phyloP scores from a whole-genome alignment of 2,888 invertebrate species.

The Stictocephala bisonia region DNA sequence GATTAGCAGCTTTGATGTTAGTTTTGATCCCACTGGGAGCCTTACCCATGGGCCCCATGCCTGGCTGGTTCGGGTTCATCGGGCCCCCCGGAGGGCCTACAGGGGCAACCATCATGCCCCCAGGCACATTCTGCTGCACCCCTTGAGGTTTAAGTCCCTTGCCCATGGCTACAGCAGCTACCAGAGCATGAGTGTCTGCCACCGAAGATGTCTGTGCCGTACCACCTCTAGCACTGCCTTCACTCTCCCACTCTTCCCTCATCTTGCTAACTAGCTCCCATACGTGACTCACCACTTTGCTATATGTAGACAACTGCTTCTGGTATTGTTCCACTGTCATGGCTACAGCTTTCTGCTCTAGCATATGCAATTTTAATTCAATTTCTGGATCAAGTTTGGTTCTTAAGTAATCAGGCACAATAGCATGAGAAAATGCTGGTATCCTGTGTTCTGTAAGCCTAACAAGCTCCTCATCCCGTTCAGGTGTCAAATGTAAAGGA shows the following conservation, averaged over 20 bases:
- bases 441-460: slow-evolving; percentile 90
- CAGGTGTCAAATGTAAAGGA: slow-evolving; percentile 87
- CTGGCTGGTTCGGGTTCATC: slow-evolving; percentile 53
- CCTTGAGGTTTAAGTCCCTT: slow-evolving; percentile 70
- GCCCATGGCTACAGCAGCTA: slow-evolving; percentile 90
- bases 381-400: slow-evolving; percentile 96
- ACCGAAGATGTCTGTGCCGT: slow-evolving; percentile 81
- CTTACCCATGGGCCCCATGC: slow-evolving; percentile 76
- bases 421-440: slow-evolving; percentile 92
- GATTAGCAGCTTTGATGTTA: slow-evolving; percentile 90
- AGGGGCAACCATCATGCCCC: slow-evolving; percentile 67
- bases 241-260: slow-evolving; percentile 95
- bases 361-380: slow-evolving; percentile 86
- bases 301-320: slow-evolving; percentile 86
- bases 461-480: slow-evolving; percentile 87
- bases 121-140: slow-evolving; percentile 63
- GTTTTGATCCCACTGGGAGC: slow-evolving; percentile 92
- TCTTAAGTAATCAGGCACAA: slow-evolving; percentile 93
- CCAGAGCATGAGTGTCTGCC: slow-evolving; percentile 87
- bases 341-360: slow-evolving; percentile 78
- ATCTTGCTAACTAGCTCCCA: slow-evolving; percentile 92
- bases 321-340: slow-evolving; percentile 39
- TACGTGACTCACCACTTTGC: slow-evolving; percentile 92
- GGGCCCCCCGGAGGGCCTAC: slow-evolving; percentile 63
- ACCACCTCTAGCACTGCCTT: slow-evolving; percentile 79